Evolutionary conservation across 2,113 vertebrate genomes (phyloP).

Genomic region (Illadopsis cleaveri): DNA sequence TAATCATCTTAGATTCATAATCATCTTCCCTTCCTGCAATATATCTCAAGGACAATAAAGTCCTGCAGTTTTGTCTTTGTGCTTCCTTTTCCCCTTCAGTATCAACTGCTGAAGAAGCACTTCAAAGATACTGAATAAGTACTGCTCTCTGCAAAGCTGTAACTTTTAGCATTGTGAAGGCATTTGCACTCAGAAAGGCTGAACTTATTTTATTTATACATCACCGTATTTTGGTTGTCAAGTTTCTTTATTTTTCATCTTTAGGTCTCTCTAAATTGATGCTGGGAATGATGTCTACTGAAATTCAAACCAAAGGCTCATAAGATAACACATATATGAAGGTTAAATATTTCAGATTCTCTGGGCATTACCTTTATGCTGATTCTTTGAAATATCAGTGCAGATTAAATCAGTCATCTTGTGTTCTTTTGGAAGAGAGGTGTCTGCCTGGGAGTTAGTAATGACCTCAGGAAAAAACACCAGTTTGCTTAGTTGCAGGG

Average conservation of each 20-base stretch:
- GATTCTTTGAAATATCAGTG: neutral
- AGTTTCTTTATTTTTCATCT: neutral
- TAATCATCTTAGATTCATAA: slow-evolving; percentile 68
- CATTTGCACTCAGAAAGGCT: neutral
- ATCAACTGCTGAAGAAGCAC: neutral
- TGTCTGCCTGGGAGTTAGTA: neutral
- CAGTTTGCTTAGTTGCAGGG: neutral
- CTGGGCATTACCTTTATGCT: neutral
- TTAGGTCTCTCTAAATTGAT: neutral
- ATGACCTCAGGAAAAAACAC: neutral
- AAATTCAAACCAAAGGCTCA: neutral
- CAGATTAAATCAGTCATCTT: neutral
- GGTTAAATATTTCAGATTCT: neutral
- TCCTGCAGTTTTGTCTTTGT: neutral
- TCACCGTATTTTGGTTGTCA: neutral
- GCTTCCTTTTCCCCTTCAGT: neutral
- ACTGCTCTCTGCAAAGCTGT: neutral
- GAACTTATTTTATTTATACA: neutral
- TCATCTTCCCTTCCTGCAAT: slow-evolving; percentile 35
- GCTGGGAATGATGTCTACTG: neutral
- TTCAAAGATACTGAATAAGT: neutral
- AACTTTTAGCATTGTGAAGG: neutral
- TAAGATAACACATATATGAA: neutral
- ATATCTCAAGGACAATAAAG: slow-evolving; percentile 39
- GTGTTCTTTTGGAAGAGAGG: neutral